Evolutionary conservation across 2,113 vertebrate species (phyloP), one percentile per base, ranked within the genome.

Genomic region (Drymodes brunneopygia): DNA sequence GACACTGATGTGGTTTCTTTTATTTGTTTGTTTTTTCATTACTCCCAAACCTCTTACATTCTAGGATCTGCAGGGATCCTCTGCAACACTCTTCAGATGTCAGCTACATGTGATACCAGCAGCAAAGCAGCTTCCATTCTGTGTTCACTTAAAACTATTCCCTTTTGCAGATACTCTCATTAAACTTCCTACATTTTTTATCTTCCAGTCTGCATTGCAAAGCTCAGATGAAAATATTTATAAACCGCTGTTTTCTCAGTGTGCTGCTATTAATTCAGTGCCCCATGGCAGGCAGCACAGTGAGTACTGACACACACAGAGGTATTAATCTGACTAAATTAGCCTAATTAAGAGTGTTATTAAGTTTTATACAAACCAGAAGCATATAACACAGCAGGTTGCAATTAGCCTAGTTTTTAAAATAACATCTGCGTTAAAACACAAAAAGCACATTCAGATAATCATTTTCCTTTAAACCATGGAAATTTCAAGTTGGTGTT

Each of bases 261-360:
- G 60, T 91, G 93, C 60, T 89, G 45, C 62, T 93, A 88, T 95
- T 97, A 97, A 98, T 96, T 90, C 81, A 82, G 71, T 90, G 91
- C 95, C 94, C 96, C 88, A 44, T 91, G 92, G 93, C 92, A 96
- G 92, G 96, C 86, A 91, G 88, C 87, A 90, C 94, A 97, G 94
- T 82, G 82, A 97, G 88, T 74, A 91, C 92, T 94, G 94, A 97
- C 95, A 98, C 74, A 86, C 80, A 92, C 67, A 88, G 94, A 95
- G 96, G 95, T 95, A 98, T 98, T 98, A 98, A 98, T 97, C 96
- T 97, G 94, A 96, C 93, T 95, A 97, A 97, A 98, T 98, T 97
- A 98, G 94, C 88, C 94, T 97, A 97, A 98, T 98, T 98, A 98
- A 97, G 92, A 97, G 94, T 97, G 96, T 96, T 97, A 97, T 97